phyloP scores from a whole-genome alignment of 2,888 invertebrate genomes.

The Spisula solida region DNA sequence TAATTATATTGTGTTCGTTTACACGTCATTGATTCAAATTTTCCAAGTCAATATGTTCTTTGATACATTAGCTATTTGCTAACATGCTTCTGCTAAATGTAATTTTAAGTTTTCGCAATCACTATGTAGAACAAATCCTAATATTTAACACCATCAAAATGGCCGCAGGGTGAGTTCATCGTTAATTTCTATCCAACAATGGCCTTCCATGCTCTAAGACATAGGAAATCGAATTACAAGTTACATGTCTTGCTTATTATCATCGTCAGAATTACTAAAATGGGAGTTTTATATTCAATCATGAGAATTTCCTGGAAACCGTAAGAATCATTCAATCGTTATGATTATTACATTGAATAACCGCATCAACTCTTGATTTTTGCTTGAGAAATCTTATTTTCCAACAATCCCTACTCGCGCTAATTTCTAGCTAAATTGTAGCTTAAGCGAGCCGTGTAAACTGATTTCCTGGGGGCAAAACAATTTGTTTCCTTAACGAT shows the following conservation, averaged over 20 bases:
- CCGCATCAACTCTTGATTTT: conserved; percentile 54
- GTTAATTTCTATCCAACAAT: conserved; percentile 12
- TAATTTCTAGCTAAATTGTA: conserved; percentile 59
- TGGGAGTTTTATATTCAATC: conserved; percentile 24
- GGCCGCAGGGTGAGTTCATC: conserved; percentile 1
- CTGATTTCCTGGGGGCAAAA: conserved; percentile 62
- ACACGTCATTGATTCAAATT: background rate
- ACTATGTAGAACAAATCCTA: background rate
- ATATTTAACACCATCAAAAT: background rate
- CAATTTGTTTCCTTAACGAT: conserved; percentile 63
- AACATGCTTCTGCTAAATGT: background rate
- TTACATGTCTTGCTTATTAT: background rate
- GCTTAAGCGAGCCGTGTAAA: conserved; percentile 57
- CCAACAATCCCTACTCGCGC: conserved; percentile 45
- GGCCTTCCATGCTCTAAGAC: conserved; percentile 13
- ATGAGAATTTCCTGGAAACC: conserved; percentile 14
- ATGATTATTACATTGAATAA: conserved; percentile 47
- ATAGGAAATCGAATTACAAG: background rate
- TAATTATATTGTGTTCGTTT: too few relatives aligned
- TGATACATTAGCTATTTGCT: background rate
- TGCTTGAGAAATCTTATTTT: conserved; percentile 55
- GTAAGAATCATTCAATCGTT: conserved; percentile 26
- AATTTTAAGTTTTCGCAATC: background rate
- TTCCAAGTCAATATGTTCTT: background rate
- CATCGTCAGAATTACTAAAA: background rate